Evolutionary conservation across 2,113 vertebrate species (phyloP), one percentile per base, ranked within the genome.

Genomic region (Artemisiospiza belli): DNA sequence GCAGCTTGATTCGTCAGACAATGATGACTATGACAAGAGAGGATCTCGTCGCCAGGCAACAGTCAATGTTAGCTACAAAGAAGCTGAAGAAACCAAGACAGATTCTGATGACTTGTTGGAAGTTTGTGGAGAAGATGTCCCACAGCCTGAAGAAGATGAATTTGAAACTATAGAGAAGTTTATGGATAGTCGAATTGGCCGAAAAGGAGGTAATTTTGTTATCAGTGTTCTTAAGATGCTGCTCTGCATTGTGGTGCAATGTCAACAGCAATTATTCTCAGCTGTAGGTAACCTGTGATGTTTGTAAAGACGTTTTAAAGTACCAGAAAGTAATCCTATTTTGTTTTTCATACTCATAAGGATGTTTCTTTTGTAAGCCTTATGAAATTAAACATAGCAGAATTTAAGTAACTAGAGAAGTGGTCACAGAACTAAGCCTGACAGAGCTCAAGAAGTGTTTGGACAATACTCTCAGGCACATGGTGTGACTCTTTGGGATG

Each of bases 141-240:
- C 99, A 2, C 99, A 98, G 30, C 98, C 98, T 7, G 99, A 99
- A 92, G 99, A 99, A 88, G 99, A 99, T 25, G 99, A 99, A 97
- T 99, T 99, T 97, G 99, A 99, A 97, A 99, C 99, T 39, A 98
- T 99, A 92, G 99, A 99, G 95, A 98, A 97, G 95, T 99, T 99
- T 78, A 99, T 99, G 99, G 98, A 99, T 75, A 97, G 98, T 79
- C 97, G 99, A 74, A 96, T 98, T 95, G 99, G 99, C 79, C 97
- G 98, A 94, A 99, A 98, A 98, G 98, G 98, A 98, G 99, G 99
- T 99, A 98, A 85, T 79, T 91, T 84, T 89, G 62, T 85, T 33
- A 66, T 87, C 69, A 39, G 57, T 44, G 58, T 81, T 90, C 67
- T 69, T 82, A 92, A 92, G 68, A 89, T 90, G 43, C 37, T 87